Evolutionary conservation across 2,113 vertebrate species (phyloP).

Genomic region (Xiphias gladius): DNA sequence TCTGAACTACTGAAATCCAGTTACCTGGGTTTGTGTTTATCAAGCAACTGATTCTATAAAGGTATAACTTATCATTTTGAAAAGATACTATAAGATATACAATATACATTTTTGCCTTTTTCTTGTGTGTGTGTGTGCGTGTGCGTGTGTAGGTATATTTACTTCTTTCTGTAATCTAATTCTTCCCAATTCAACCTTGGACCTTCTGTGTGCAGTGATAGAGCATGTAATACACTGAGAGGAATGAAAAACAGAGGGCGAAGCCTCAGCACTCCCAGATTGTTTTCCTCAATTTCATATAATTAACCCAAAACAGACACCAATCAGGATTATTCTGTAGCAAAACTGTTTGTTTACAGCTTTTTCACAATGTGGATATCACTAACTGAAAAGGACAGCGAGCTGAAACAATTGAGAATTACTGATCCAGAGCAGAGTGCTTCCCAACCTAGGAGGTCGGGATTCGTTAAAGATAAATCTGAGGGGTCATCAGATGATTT

Average conservation of each 20-base stretch:
- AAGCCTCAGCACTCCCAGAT: not conserved
- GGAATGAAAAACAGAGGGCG: not conserved
- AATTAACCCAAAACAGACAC: conserved; percentile 16
- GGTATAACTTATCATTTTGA: conserved; percentile 35
- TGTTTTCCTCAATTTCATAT: not conserved
- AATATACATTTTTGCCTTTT: too few relatives aligned
- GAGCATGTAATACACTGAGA: not conserved
- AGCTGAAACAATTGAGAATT: not conserved
- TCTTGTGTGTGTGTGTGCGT: conserved; percentile 14
- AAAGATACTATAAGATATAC: conserved; percentile 36
- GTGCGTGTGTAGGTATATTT: conserved; percentile 31
- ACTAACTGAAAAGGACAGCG: not conserved
- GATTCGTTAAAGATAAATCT: not conserved
- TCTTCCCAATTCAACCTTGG: conserved; percentile 26
- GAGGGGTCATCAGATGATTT: not conserved
- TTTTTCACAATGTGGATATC: not conserved
- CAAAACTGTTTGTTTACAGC: not conserved
- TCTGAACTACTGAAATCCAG: conserved; percentile 35
- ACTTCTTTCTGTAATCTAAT: conserved; percentile 15
- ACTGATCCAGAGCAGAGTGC: not conserved
- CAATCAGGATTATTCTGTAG: not conserved
- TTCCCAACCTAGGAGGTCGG: not conserved
- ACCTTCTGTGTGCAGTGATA: conserved; percentile 6
- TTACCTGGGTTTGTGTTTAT: conserved; percentile 39
- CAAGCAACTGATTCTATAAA: conserved; percentile 38